Conservation (phyloP, 2,888 invertebrate species). For the Fragum sueziense region DNA sequence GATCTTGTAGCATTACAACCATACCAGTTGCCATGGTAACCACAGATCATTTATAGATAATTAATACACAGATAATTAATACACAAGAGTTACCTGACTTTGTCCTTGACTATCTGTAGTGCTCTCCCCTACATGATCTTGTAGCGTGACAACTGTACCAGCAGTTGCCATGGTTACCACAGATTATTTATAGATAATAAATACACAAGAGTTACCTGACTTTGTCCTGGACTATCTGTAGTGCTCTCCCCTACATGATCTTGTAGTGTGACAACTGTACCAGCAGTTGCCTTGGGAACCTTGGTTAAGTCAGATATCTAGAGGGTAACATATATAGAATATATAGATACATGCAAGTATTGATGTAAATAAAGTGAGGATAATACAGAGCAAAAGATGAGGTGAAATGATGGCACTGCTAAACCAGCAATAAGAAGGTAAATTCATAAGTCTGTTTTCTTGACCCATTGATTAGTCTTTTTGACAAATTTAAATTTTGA, state of each 20-base stretch:
- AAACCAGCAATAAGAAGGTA: no score
- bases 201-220: slow-evolving; percentile 41
- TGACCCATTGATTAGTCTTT: no score
- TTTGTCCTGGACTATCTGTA: slow-evolving; percentile 46
- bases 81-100: slow-evolving; percentile 46
- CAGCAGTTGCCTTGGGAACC: slow-evolving; percentile 40
- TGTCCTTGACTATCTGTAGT: slow-evolving; percentile 45
- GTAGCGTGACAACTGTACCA: slow-evolving; percentile 42
- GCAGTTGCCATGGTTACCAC: slow-evolving; percentile 38
- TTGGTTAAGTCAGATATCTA: slow-evolving; percentile 64
- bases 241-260: slow-evolving; percentile 45
- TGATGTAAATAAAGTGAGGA: no score
- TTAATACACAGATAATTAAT: no score
- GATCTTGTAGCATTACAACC: slow-evolving; percentile 39
- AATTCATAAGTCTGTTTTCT: no score
- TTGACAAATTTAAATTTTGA: no score
- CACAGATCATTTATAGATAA: no score
- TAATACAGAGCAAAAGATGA: no score
- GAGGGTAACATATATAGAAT: not conserved
- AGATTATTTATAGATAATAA: no score
- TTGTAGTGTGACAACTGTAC: slow-evolving; percentile 41
- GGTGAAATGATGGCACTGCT: no score
- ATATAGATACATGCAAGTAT: not conserved
- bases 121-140: slow-evolving; percentile 44
- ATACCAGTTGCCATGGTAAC: slow-evolving; percentile 39